These are phyloP conservation scores for Silurus glanis DNA, from an alignment of 2,113 vertebrate genomes.

Conservation along the genomic window DNA sequence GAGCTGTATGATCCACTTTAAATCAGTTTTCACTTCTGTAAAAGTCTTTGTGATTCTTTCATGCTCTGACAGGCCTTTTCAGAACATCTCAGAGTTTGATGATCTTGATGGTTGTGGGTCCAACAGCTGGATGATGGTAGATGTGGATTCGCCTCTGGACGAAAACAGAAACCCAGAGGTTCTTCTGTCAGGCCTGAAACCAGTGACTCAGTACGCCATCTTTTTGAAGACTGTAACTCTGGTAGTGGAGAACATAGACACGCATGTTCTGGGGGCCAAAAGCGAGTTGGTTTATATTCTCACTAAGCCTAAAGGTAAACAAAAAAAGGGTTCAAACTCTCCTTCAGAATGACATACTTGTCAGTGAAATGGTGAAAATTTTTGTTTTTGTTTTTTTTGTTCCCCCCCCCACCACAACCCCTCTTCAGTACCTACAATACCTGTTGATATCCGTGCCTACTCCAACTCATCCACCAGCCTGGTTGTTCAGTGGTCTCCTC, in stretches of 20 bases:
- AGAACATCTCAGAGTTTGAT: slow-evolving; percentile 92
- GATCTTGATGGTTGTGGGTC: slow-evolving; percentile 94
- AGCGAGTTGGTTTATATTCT: slow-evolving; percentile 94
- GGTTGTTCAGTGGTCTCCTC: slow-evolving; percentile 93
- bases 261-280: slow-evolving; percentile 85
- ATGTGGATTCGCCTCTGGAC: slow-evolving; percentile 86
- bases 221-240: slow-evolving; percentile 95
- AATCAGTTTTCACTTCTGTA: neutral
- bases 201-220: slow-evolving; percentile 94
- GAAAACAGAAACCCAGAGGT: slow-evolving; percentile 86
- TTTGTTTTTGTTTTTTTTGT: neutral
- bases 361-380: neutral
- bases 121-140: slow-evolving; percentile 98
- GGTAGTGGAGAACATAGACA: slow-evolving; percentile 82
- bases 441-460: slow-evolving; percentile 86
- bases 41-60: neutral
- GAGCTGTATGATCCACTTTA: neutral
- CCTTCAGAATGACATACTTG: neutral
- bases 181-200: slow-evolving; percentile 83
- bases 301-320: slow-evolving; percentile 92
- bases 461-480: slow-evolving; percentile 92
- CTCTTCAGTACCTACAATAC: slow-evolving; percentile 87
- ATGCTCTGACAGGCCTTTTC: slow-evolving; percentile 66
- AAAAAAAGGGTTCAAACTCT: slow-evolving; percentile 7
- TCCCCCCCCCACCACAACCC: neutral